Percentiles rank a stretch among this genome's conserved stretches.
These are phyloP conservation scores for Burhinus oedicnemus DNA, from an alignment of 2,113 vertebrate species.

Conservation along the genomic window DNA sequence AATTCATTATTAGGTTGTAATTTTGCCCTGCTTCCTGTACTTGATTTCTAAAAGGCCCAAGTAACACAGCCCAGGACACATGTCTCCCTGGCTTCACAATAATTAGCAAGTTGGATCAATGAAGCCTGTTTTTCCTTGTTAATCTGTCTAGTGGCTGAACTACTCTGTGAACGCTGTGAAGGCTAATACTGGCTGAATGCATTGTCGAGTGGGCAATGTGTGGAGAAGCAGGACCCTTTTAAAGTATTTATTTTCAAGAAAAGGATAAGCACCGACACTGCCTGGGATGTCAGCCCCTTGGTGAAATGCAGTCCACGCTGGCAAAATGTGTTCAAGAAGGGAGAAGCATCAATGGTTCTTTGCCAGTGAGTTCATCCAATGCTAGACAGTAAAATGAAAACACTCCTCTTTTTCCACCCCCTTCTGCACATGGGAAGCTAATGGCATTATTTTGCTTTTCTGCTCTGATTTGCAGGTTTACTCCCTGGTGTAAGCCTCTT, in stretches of 20 bases:
- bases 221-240: not conserved
- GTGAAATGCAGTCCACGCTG: not conserved
- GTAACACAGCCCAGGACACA: not conserved
- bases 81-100: not conserved
- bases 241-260: not conserved
- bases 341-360: not conserved
- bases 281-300: not conserved
- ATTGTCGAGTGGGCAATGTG: not conserved
- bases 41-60: not conserved
- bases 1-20: not conserved
- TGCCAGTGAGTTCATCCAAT: not conserved
- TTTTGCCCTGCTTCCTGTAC: not conserved
- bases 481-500: not conserved
- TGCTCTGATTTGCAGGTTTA: not conserved
- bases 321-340: not conserved
- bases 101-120: not conserved
- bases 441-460: not conserved
- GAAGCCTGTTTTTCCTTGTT: not conserved
- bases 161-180: not conserved
- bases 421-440: not conserved
- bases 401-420: not conserved
- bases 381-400: not conserved
- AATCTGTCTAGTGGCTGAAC: not conserved
- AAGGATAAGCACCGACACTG: not conserved
- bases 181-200: fast-evolving